Percentiles rank a stretch among this genome's conserved stretches.
Conservation (phyloP, 2,113 vertebrate genomes). For the Numenius arquata region DNA sequence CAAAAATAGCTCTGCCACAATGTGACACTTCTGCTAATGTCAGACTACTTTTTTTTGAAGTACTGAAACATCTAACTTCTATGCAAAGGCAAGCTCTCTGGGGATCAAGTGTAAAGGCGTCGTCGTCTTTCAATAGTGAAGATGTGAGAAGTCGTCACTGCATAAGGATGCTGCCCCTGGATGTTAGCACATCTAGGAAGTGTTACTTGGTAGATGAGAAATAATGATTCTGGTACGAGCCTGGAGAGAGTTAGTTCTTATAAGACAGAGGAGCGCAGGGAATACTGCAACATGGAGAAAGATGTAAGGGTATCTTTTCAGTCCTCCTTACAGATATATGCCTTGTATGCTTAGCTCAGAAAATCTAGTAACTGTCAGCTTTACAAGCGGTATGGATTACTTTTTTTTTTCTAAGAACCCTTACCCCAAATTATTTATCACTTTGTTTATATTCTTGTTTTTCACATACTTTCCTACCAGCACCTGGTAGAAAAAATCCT, state of each 20-base stretch:
- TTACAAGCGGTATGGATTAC: background rate
- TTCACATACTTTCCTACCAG: background rate
- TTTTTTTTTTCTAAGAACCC: background rate
- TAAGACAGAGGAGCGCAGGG: background rate
- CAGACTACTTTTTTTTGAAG: slow-evolving; percentile 14
- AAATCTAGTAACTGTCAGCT: background rate
- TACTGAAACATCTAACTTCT: background rate
- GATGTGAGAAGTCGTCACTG: background rate
- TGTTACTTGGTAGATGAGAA: background rate
- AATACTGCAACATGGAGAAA: background rate
- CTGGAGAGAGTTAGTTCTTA: background rate
- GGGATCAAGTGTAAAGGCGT: background rate
- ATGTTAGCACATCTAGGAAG: background rate
- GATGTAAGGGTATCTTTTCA: background rate
- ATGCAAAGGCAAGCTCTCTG: background rate
- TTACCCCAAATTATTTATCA: background rate
- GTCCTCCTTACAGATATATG: background rate
- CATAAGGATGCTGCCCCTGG: background rate
- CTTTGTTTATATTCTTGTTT: background rate
- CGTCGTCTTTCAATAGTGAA: background rate
- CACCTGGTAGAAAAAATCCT: background rate
- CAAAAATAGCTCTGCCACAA: slow-evolving; percentile 13
- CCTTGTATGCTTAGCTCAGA: background rate
- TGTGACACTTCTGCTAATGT: slow-evolving; percentile 2
- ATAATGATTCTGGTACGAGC: background rate